phyloP scores from a whole-genome alignment of 2,113 vertebrate genomes.

The Piprites chloris region DNA sequence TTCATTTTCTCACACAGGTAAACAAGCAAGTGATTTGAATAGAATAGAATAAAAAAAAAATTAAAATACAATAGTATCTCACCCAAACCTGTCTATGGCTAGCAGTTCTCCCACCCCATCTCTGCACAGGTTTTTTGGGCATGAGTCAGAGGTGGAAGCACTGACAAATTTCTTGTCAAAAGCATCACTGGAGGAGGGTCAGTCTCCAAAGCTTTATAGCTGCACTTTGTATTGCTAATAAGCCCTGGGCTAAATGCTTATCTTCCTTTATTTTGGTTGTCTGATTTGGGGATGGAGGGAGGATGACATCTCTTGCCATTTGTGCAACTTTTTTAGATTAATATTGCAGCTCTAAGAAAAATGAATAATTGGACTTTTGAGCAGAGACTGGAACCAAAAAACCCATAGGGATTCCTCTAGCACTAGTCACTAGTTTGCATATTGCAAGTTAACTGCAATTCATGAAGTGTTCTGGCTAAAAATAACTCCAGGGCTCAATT shows the following conservation, averaged over 20 bases:
- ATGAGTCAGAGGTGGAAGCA: conserved; percentile 17
- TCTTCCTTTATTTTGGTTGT: conserved; percentile 31
- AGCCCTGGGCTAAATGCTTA: conserved; percentile 26
- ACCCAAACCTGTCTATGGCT: neutral
- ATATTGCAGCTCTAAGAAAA: conserved; percentile 54
- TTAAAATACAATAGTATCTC: neutral
- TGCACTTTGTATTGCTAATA: conserved; percentile 27
- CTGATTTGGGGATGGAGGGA: conserved; percentile 12
- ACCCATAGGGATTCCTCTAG: conserved; percentile 47
- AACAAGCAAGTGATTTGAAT: neutral
- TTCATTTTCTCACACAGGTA: neutral
- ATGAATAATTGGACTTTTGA: conserved; percentile 52
- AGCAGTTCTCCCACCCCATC: neutral
- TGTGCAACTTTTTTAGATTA: conserved; percentile 40
- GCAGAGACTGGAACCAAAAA: conserved; percentile 12
- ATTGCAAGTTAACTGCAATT: conserved; percentile 53
- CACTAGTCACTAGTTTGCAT: conserved; percentile 59
- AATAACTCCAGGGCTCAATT: conserved; percentile 27
- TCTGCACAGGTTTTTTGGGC: neutral
- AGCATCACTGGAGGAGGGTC: neutral
- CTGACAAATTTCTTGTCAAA: neutral
- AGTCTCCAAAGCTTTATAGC: neutral
- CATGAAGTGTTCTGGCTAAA: conserved; percentile 46
- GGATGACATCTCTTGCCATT: conserved; percentile 34
- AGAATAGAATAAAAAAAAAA: neutral